Conservation (phyloP, 2,888 invertebrate genomes). For the Fragum fragum region DNA sequence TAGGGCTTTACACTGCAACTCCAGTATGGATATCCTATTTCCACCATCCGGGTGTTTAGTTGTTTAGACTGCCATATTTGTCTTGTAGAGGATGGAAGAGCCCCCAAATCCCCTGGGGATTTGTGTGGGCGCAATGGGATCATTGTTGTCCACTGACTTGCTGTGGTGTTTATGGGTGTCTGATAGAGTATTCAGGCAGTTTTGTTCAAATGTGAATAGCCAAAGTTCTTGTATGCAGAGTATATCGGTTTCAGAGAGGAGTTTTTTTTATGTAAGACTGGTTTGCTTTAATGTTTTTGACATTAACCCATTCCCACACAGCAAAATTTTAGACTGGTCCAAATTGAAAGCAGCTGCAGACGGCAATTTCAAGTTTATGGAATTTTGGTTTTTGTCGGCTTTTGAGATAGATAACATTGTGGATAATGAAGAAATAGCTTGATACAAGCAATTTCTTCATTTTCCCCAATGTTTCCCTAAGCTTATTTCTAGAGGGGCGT, state of each 20-base stretch:
- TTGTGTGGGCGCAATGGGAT: slow-evolving; percentile 9
- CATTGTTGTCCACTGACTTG: slow-evolving; percentile 10
- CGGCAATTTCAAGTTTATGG: too few species aligned
- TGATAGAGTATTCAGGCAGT: background rate
- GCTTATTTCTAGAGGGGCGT: too few species aligned
- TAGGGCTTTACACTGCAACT: background rate
- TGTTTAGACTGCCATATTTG: background rate
- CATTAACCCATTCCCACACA: too few species aligned
- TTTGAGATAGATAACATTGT: too few species aligned
- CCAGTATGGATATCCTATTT: background rate
- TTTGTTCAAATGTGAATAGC: slow-evolving; percentile 13
- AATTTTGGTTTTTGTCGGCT: too few species aligned
- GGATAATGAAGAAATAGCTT: too few species aligned
- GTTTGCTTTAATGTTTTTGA: too few species aligned
- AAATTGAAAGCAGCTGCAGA: too few species aligned
- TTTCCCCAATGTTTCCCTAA: too few species aligned
- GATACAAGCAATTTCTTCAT: too few species aligned
- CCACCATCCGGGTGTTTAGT: background rate
- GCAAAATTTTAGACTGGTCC: too few species aligned
- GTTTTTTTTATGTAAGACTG: background rate
- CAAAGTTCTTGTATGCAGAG: slow-evolving; percentile 19
- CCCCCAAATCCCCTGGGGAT: slow-evolving; percentile 23
- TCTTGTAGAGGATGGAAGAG: background rate
- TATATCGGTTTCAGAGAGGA: slow-evolving; percentile 4
- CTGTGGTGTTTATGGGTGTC: background rate